Percentiles rank a stretch among this genome's conserved stretches.
These are phyloP conservation scores for Alexandromys oeconomus DNA, from an alignment of 2,797 vertebrate genomes.

Conservation along the genomic window DNA sequence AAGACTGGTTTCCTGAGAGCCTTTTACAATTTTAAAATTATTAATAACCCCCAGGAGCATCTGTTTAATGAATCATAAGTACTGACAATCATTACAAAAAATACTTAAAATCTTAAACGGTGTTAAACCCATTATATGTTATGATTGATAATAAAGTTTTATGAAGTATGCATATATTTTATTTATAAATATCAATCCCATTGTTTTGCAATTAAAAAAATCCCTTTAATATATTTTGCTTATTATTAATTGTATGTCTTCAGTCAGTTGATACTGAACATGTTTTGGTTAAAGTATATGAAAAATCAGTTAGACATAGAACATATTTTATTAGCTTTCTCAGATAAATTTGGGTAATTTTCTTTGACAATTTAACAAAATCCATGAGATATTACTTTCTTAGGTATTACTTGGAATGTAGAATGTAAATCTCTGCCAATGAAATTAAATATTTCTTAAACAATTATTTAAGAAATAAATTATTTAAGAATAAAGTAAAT, in stretches of 20 bases:
- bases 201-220: not conserved
- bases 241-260: not conserved
- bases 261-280: not conserved
- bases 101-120: not conserved
- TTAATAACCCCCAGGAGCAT: not conserved
- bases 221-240: not conserved
- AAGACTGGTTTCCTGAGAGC: not conserved
- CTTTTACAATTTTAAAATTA: constrained; percentile 29
- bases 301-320: not conserved
- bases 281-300: not conserved
- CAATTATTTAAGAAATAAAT: too few relatives aligned
- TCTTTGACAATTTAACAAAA: not conserved
- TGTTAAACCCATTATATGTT: not conserved
- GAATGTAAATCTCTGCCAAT: not conserved
- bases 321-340: not conserved
- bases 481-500: too few relatives aligned
- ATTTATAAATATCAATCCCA: not conserved
- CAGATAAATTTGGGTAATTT: not conserved
- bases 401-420: not conserved
- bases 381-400: not conserved
- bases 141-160: not conserved
- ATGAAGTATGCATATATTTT: not conserved
- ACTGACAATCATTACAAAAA: not conserved
- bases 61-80: not conserved
- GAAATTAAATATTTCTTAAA: not conserved